Base-by-base conservation (phyloP, 2,113 vertebrate species). In the Gila orcuttii region DNA sequence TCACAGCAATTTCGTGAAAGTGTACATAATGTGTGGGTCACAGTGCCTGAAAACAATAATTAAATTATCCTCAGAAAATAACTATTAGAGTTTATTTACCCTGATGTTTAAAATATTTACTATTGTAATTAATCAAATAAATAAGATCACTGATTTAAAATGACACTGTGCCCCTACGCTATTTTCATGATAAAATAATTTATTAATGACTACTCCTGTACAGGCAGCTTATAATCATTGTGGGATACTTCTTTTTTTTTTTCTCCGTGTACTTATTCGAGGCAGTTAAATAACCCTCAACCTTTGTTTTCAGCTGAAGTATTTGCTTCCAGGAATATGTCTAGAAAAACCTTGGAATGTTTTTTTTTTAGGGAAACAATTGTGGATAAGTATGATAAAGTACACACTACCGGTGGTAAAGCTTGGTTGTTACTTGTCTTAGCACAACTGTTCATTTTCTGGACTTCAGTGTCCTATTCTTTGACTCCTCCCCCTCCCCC, bases 351-450 rank as follows among this genome's bases (percentile, higher is more conserved):
- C 57, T 15, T 79, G 36, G 55, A 62, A 62, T 42, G 25, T 25
- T 57, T 57, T 21, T 21, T 57, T 42, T 62, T 79, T 13, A 19
- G 6, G n/a, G 6, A 47, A 75, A 50, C 45, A 75, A 25, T 21
- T 57, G 21, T 57, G 6, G 1, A 39, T 42, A 31, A 12, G 33
- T 42, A 10, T 80, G 57, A 64, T 64, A 15, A 45, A 28, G 42
- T 64, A 17, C 36, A 28, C 28, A 5, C 9, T 12, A 11, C 13
- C 33, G 73, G 28, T 83, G 21, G 60, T 17, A 42, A 31, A 42
- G 36, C 21, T 62, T 52, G 73, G 82, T 19, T 82, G 59, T 76
- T 9, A 57, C 33, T 85, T 79, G 21, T 45, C 33, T 31, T 62
- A 10, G 42, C 42, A 42, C 68, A 50, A 74, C 12, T 55, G 45